Conservation (phyloP, 2,888 invertebrate species). For the Lamellibrachia columna region DNA sequence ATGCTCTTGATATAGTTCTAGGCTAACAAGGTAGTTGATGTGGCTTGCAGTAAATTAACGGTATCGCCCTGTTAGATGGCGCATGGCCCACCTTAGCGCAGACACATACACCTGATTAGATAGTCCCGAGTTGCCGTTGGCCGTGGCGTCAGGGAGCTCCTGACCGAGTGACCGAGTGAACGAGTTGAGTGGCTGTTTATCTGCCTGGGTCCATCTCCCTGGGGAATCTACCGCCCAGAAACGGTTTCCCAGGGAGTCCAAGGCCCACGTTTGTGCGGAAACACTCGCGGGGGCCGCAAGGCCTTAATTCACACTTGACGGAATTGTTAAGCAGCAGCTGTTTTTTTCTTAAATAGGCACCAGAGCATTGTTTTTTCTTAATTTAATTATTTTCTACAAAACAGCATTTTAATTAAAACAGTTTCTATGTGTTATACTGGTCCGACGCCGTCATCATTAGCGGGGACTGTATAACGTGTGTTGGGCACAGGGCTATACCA, state of each 20-base stretch:
- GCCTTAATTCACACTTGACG: not conserved
- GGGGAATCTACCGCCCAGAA: not conserved
- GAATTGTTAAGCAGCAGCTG: not conserved
- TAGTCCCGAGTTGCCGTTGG: not conserved
- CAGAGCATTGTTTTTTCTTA: not conserved
- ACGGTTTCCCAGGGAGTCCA: too few species aligned
- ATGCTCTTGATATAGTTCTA: not conserved
- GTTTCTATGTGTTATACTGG: too few species aligned
- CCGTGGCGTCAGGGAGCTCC: not conserved
- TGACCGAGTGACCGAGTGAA: slow-evolving; percentile 9
- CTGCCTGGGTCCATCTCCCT: not conserved
- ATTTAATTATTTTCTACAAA: not conserved
- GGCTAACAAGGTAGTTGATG: not conserved
- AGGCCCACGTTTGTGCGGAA: too few species aligned
- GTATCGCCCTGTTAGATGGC: not conserved
- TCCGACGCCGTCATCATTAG: too few species aligned
- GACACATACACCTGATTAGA: not conserved
- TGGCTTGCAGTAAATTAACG: not conserved
- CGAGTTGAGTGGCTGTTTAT: not conserved
- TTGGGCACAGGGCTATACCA: too few species aligned
- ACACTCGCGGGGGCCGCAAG: too few species aligned
- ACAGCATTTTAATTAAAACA: not conserved
- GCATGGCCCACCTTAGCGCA: not conserved
- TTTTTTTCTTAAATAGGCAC: not conserved
- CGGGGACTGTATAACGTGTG: too few species aligned